Percentiles rank a stretch among this genome's conserved stretches.
Conservation (phyloP, 2,113 vertebrate genomes). For the Chamaea fasciata region DNA sequence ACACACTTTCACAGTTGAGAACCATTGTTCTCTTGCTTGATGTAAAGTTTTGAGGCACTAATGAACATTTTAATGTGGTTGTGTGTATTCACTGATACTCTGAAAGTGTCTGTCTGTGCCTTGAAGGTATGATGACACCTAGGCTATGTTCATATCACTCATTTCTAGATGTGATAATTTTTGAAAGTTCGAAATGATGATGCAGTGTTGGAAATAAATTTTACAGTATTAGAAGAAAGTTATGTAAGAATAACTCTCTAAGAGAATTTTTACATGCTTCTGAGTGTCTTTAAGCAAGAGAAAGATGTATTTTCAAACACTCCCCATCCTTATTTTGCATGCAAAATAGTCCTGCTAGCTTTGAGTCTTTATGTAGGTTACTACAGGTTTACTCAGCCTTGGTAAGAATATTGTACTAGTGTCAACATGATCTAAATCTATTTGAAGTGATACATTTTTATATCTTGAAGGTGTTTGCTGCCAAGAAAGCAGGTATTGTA, state of each 20-base stretch:
- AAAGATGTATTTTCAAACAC: background rate
- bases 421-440: background rate
- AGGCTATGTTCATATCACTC: background rate
- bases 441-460: background rate
- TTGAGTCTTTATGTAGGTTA: background rate
- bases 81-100: background rate
- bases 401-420: background rate
- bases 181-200: background rate
- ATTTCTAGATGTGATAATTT: background rate
- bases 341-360: background rate
- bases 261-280: background rate
- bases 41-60: background rate
- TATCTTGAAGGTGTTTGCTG: background rate
- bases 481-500: background rate
- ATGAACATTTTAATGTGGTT: background rate
- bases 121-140: background rate
- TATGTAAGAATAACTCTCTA: background rate
- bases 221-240: background rate
- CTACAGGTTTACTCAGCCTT: background rate
- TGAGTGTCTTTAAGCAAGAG: background rate
- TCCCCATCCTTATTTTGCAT: rapidly evolving
- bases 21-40: background rate
- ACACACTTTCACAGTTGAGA: background rate
- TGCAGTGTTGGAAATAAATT: background rate
- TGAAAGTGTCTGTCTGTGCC: background rate